phyloP scores from a whole-genome alignment of 2,113 vertebrate genomes.

The Tyto alba region DNA sequence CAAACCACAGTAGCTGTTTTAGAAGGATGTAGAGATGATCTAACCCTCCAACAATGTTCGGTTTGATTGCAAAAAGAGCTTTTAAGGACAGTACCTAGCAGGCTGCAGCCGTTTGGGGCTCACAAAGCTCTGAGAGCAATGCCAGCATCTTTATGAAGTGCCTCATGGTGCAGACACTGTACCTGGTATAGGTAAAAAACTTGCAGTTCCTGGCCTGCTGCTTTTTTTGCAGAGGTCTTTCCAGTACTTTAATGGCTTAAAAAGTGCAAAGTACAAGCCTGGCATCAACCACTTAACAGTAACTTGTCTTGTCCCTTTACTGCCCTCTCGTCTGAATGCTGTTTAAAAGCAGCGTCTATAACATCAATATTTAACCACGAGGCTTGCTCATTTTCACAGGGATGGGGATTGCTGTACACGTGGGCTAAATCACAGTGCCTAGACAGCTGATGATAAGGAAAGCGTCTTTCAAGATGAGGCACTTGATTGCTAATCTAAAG shows the following conservation, averaged over 20 bases:
- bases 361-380: conserved; percentile 33
- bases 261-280: neutral
- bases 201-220: neutral
- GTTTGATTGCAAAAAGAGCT: neutral
- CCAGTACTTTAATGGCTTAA: neutral
- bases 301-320: neutral
- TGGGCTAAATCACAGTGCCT: conserved; percentile 12
- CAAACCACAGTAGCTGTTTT: neutral
- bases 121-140: neutral
- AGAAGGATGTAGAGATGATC: neutral
- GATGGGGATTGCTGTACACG: neutral
- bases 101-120: neutral
- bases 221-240: neutral
- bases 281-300: neutral
- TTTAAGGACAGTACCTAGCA: neutral
- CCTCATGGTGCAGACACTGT: neutral
- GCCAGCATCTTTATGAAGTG: neutral
- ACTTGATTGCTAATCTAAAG: conserved; percentile 16
- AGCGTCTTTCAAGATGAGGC: conserved; percentile 8
- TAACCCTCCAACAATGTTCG: neutral
- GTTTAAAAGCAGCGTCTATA: neutral
- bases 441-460: conserved; percentile 25
- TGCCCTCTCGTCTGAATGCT: neutral
- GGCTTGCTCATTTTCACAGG: neutral
- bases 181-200: neutral